Conservation (phyloP, 1,140 invertebrate species). For the Leptopilina clavipes region DNA sequence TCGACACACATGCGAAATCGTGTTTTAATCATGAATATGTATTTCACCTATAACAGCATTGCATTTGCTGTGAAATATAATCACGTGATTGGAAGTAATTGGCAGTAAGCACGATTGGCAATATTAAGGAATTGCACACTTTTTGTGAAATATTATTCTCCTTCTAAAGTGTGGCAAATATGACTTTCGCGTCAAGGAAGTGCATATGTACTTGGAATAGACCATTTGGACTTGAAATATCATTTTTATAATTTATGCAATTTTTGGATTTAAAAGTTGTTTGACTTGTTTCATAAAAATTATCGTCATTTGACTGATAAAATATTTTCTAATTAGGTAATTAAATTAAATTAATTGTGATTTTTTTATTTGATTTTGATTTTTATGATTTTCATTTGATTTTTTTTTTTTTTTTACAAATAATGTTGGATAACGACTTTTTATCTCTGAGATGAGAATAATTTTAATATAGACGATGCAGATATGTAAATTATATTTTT, state of each 20-base stretch:
- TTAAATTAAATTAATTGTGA: too few species aligned
- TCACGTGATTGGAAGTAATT: slow-evolving; percentile 29
- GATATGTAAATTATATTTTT: not conserved
- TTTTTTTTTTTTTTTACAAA: too few species aligned
- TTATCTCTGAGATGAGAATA: not conserved
- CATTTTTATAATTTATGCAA: not conserved
- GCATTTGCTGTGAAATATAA: not conserved
- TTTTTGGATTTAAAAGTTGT: not conserved
- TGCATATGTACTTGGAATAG: not conserved
- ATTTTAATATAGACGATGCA: not conserved
- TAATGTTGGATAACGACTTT: too few species aligned
- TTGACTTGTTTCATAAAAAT: too few species aligned
- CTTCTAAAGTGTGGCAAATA: not conserved
- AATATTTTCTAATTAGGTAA: too few species aligned
- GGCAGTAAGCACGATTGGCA: slow-evolving; percentile 3
- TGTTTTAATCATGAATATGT: slow-evolving; percentile 12
- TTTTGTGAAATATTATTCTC: slow-evolving; percentile 9
- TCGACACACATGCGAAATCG: slow-evolving; percentile 1
- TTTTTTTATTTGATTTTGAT: too few species aligned
- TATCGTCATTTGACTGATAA: too few species aligned
- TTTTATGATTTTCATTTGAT: too few species aligned
- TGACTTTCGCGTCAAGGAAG: not conserved
- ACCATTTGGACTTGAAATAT: not conserved
- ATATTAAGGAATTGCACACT: not conserved
- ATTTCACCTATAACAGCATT: slow-evolving; percentile 12